Base-by-base conservation (phyloP, 1,140 invertebrate genomes). In the Drosophila trapezifrons region DNA sequence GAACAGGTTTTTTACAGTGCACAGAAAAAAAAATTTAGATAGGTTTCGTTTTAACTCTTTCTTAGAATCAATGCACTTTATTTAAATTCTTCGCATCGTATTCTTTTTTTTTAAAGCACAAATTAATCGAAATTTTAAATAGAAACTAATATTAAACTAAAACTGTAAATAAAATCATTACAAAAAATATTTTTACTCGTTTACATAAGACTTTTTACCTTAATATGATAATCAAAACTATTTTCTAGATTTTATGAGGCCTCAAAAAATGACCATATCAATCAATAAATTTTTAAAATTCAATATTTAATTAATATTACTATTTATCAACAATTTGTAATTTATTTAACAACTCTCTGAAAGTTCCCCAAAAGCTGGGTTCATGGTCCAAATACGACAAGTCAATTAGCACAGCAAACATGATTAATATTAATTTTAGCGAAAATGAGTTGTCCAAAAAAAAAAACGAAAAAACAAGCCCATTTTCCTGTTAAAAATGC, bases 351-450 rank as follows among this genome's bases (percentile, higher is more conserved):
- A 35, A 32, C 10, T 15, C 10, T 13, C 5, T 35, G 2, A 18
- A 52, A 52, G 15, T 35, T 52, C 10, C 3, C 3, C 0, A 15
- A 56, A 46, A 75, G 25, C 2, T 15, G 17, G 15, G 22, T 22
- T 35, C 29, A 25, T 38, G 1, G 10, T 35, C 9, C 25, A 17
- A 17, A 38, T 15, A 29, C n/a, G 38, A 52, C 17, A 52, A 9
- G 2, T 52, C 17, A 15, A 47, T 49, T 46, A 40, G 6, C 29
- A 45, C 35, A 29, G 2, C 29, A 42, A 32, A 52, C 20, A 67
- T 86, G 74, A 86, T 78, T 67, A 78, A 76, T 85, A 49, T 60
- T 54, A 58, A 59, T 86, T 85, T 71, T 62, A 78, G 73, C 73
- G 46, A 75, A 54, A 66, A 67, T 76, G 58, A 45, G 37, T 43